These are phyloP conservation scores for Apeira syringaria DNA, from an alignment of 2,888 invertebrate genomes.

Conservation along the genomic window DNA sequence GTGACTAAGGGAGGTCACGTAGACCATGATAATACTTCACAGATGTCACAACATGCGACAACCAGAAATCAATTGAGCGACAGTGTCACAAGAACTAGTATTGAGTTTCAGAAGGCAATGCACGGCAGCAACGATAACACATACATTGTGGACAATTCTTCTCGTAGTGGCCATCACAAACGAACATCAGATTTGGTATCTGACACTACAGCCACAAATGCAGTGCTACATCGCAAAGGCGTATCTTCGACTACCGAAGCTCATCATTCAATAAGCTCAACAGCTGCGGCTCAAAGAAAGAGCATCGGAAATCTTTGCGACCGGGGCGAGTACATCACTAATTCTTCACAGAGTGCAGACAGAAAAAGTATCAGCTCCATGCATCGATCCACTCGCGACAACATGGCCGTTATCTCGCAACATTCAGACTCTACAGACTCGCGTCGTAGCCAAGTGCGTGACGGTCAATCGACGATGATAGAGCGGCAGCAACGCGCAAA, in stretches of 20 bases:
- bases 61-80: conserved; percentile 72
- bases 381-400: conserved; percentile 87
- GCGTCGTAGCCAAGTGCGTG: conserved; percentile 64
- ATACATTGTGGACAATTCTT: conserved; percentile 48
- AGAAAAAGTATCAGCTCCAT: conserved; percentile 91
- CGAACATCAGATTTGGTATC: conserved; percentile 89
- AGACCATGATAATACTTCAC: conserved; percentile 47
- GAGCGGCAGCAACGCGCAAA: conserved; percentile 86
- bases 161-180: conserved; percentile 84
- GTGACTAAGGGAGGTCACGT: conserved; percentile 43
- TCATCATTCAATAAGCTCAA: conserved; percentile 87
- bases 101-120: conserved; percentile 81
- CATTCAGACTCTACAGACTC: conserved; percentile 71
- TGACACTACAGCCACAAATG: conserved; percentile 89
- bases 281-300: conserved; percentile 91
- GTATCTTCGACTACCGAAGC: conserved; percentile 87
- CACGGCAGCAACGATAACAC: conserved; percentile 54
- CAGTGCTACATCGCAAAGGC: conserved; percentile 91
- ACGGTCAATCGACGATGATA: conserved; percentile 79
- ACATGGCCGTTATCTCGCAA: conserved; percentile 73
- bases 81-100: conserved; percentile 76
- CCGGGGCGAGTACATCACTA: conserved; percentile 87
- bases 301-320: conserved; percentile 92
- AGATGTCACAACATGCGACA: conserved; percentile 56
- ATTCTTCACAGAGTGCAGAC: conserved; percentile 86